Percentiles rank a stretch among this genome's conserved stretches.
phyloP scores from a whole-genome alignment of 2,888 invertebrate genomes.

The Exephanes ischioxanthus region DNA sequence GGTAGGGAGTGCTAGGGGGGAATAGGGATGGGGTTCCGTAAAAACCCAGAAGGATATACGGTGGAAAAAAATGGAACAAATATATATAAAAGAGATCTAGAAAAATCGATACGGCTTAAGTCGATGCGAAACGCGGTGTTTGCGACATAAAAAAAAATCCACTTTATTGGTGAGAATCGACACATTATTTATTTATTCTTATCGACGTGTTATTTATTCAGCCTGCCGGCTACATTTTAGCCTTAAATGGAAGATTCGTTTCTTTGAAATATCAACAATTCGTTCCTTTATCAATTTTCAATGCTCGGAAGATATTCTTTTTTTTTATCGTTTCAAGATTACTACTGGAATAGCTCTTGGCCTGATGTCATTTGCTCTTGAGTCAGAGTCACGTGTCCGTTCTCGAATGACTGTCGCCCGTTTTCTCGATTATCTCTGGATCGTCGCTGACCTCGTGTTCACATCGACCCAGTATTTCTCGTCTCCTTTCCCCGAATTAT shows the following conservation, averaged over 20 bases:
- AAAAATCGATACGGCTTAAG: not conserved
- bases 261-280: not conserved
- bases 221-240: not conserved
- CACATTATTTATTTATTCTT: too few species aligned
- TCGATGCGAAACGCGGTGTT: not conserved
- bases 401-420: not conserved
- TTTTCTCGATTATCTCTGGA: constrained; percentile 19
- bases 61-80: too few species aligned
- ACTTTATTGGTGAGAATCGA: too few species aligned
- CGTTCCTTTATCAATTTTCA: not conserved
- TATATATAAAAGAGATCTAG: not conserved
- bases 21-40: too few species aligned
- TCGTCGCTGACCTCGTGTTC: not conserved
- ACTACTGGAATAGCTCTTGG: not conserved
- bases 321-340: not conserved
- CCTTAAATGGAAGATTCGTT: not conserved
- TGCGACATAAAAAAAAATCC: too few species aligned
- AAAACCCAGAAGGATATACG: too few species aligned
- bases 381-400: not conserved
- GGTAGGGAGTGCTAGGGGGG: too few species aligned
- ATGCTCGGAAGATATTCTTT: not conserved
- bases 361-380: not conserved
- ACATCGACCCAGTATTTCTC: not conserved
- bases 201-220: too few species aligned
- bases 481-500: not conserved